phyloP scores from a whole-genome alignment of 1,140 invertebrate genomes.

The Papilio glaucus region DNA sequence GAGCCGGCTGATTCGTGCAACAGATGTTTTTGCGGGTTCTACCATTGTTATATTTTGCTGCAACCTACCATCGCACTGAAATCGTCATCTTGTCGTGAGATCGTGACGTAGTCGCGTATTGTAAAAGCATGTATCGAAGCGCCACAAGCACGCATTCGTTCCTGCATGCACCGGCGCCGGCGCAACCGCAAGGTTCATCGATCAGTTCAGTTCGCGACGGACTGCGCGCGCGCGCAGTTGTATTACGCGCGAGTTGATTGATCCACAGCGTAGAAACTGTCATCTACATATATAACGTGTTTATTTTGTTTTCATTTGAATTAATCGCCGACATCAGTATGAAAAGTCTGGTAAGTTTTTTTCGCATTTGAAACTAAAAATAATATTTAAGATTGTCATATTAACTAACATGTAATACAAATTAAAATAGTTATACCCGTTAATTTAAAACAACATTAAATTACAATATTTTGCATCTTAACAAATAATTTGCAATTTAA shows the following conservation, averaged over 20 bases:
- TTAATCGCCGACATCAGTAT: background rate
- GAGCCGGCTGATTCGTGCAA: too few species aligned
- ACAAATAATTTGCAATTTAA: background rate
- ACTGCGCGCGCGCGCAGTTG: conserved; percentile 59
- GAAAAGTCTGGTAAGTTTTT: conserved; percentile 34
- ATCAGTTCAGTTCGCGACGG: conserved; percentile 76
- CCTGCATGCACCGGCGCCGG: conserved; percentile 58
- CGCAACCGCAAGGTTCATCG: conserved; percentile 70
- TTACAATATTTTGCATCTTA: background rate
- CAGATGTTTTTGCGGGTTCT: too few species aligned
- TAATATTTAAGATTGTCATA: background rate
- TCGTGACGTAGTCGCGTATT: conserved; percentile 8
- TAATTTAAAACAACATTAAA: background rate
- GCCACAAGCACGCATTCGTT: conserved; percentile 61
- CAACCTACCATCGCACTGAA: background rate
- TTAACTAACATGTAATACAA: background rate
- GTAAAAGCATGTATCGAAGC: conserved; percentile 45
- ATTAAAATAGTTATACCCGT: background rate
- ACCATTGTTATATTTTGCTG: too few species aligned
- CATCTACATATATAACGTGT: background rate
- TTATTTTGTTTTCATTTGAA: conserved; percentile 14
- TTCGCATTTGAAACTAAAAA: background rate
- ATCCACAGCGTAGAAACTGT: background rate
- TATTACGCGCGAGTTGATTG: conserved; percentile 28
- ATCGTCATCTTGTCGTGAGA: conserved; percentile 12